phyloP scores from a whole-genome alignment of 1,140 invertebrate genomes.

The Zaprionus ghesquierei region DNA sequence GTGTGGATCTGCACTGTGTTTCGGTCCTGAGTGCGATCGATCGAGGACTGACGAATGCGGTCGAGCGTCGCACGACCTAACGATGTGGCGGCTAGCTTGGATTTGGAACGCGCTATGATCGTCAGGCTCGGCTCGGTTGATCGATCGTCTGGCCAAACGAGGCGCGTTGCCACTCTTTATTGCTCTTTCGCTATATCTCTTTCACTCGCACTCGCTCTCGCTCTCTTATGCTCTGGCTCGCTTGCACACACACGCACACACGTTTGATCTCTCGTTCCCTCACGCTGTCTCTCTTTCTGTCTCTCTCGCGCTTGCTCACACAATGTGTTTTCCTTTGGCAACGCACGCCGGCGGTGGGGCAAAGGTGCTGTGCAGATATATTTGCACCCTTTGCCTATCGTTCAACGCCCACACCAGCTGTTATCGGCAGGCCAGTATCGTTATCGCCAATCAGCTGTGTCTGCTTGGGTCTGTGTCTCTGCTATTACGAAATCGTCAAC shows the following conservation, averaged over 20 bases:
- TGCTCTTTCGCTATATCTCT: constrained; percentile 3
- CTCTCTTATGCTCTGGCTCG: neutral
- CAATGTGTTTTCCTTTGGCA: neutral
- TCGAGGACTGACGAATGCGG: constrained; percentile 12
- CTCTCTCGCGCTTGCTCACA: neutral
- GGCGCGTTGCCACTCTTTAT: constrained; percentile 17
- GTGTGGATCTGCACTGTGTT: neutral
- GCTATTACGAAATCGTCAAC: constrained; percentile 31
- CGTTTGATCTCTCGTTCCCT: neutral
- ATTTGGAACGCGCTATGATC: constrained; percentile 72
- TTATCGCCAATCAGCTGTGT: constrained; percentile 30
- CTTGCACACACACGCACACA: neutral
- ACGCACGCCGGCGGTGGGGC: neutral
- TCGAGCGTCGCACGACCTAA: constrained; percentile 39
- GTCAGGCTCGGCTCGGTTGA: constrained; percentile 46
- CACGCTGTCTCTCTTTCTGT: neutral
- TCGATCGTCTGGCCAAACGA: constrained; percentile 41
- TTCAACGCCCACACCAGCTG: neutral
- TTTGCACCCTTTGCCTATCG: constrained; percentile 15
- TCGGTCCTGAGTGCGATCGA: neutral
- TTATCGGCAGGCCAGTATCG: neutral
- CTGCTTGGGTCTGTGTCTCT: no score
- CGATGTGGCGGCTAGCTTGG: constrained; percentile 70
- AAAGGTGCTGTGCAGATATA: neutral
- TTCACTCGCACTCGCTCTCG: neutral